Evolutionary conservation across 23 tunicate genomes (phyloP).

Genomic region (Pegea sp.): DNA sequence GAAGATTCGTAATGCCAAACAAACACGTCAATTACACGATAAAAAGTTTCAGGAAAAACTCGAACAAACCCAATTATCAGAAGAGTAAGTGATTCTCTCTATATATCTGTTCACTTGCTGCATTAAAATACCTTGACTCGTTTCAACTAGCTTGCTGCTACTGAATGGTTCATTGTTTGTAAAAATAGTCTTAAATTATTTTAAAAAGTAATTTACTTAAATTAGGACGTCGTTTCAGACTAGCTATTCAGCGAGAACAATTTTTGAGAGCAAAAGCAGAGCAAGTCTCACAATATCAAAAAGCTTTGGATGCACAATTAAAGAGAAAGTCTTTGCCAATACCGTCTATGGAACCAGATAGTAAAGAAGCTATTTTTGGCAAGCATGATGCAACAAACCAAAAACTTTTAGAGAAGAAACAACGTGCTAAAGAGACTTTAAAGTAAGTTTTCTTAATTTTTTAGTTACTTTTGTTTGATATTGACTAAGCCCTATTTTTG

Average conservation of each 20-base stretch:
- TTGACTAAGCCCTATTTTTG: too few species aligned
- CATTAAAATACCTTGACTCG: too few species aligned
- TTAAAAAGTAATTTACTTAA: not conserved
- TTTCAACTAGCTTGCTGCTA: too few species aligned
- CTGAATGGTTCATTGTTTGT: not conserved
- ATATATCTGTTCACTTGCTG: too few species aligned
- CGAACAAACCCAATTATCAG: constrained; percentile 95
- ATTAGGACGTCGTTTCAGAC: constrained; percentile 6
- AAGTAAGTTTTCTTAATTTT: constrained; percentile 12
- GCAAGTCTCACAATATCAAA: constrained; percentile 59
- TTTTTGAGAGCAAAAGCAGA: constrained; percentile 54
- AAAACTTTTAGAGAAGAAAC: constrained; percentile 57
- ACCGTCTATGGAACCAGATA: constrained; percentile 73
- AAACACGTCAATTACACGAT: constrained; percentile 39
- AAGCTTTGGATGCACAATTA: constrained; percentile 84
- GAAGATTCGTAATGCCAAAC: constrained; percentile 27
- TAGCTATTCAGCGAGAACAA: constrained; percentile 62
- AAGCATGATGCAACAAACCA: constrained; percentile 63
- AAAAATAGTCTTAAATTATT: not conserved
- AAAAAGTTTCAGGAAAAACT: constrained; percentile 64
- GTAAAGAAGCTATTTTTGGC: constrained; percentile 63
- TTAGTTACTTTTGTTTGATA: not conserved
- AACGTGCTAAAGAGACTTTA: constrained; percentile 31
- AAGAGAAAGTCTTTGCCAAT: constrained; percentile 77
- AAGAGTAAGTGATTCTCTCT: constrained; percentile 96